Evolutionary conservation across 2,797 vertebrate genomes (phyloP), one percentile per base, ranked within the genome.

Genomic region (Cheirogaleus major): DNA sequence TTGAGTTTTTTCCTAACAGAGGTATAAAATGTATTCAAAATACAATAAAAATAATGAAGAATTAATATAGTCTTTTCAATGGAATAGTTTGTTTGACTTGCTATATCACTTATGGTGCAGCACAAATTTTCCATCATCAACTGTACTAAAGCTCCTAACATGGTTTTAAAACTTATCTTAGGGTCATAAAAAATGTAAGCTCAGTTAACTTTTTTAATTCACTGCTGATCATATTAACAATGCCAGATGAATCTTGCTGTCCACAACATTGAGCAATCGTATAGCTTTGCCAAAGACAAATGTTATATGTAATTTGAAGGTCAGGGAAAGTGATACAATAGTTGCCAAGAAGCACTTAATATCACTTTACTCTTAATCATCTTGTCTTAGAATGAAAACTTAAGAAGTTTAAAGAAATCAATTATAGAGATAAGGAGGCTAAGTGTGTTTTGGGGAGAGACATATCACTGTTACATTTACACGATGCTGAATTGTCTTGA

Each of bases 301-400:
- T 93, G 83, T 95, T 98, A 95, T 93, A 95, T 84, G 20, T 93
- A 98, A 98, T 98, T 93, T 98, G 95, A 98, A 99, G 97, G 95
- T 98, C 96, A 96, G 79, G 83, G 55, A 85, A 98, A 98, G n/a
- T 97, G 95, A 97, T 80, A 72, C 30, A 92, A 63, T 92, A 94
- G 52, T 97, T 98, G 87, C 97, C 97, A 95, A 88, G 86, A 98
- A 98, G 87, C 87, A 95, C 80, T 98, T 98, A 96, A 94, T 98
- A 98, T 97, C 63, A 93, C 83, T 97, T 97, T 93, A 96, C n/a
- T 75, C 9, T 97, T 98, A 98, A 87, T 79, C 96, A 93, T 91
- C 65, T 95, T 41, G 4, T 79, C 91, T 97, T 78, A 80, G 80
- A 78, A 85, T 84, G 72, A 98, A 98, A 95, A 96, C 41, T 0